Percentiles rank a stretch among this genome's conserved stretches.
These are phyloP conservation scores for Diuraphis noxia DNA, from an alignment of 1,140 invertebrate genomes.

Conservation along the genomic window DNA sequence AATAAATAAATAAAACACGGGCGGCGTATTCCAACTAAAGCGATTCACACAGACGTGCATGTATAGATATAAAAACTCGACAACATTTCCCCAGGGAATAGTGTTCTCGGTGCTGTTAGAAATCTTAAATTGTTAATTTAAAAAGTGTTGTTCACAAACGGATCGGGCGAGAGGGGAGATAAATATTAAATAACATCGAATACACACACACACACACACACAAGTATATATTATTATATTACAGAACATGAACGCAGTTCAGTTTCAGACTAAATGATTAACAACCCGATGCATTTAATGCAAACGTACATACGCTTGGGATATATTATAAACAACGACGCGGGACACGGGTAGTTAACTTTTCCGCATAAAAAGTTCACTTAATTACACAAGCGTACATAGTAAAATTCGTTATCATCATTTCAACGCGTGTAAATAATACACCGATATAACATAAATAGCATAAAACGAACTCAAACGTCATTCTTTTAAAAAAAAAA, in stretches of 20 bases:
- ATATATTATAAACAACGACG: not conserved
- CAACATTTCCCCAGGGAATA: not conserved
- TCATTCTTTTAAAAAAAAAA: too few species aligned
- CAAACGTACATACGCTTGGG: not conserved
- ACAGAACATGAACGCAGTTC: not conserved
- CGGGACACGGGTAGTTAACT: slow-evolving; percentile 34
- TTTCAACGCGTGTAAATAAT: not conserved
- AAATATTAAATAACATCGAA: slow-evolving; percentile 25
- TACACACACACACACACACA: not conserved
- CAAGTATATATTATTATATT: not conserved
- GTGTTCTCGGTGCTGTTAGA: not conserved
- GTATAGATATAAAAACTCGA: not conserved
- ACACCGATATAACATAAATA: too few species aligned
- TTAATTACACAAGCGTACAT: not conserved
- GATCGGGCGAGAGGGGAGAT: not conserved
- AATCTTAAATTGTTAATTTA: not conserved
- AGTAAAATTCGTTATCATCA: slow-evolving; percentile 14
- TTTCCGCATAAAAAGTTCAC: not conserved
- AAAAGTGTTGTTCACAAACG: not conserved
- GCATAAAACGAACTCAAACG: not conserved
- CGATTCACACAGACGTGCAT: not conserved
- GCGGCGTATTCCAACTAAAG: not conserved
- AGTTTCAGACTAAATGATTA: slow-evolving; percentile 4
- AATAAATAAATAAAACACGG: not conserved
- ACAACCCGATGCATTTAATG: not conserved